Evolutionary conservation across 2,797 vertebrate species (phyloP), one percentile per base, ranked within the genome.

Genomic region (Epinephelus awoara): DNA sequence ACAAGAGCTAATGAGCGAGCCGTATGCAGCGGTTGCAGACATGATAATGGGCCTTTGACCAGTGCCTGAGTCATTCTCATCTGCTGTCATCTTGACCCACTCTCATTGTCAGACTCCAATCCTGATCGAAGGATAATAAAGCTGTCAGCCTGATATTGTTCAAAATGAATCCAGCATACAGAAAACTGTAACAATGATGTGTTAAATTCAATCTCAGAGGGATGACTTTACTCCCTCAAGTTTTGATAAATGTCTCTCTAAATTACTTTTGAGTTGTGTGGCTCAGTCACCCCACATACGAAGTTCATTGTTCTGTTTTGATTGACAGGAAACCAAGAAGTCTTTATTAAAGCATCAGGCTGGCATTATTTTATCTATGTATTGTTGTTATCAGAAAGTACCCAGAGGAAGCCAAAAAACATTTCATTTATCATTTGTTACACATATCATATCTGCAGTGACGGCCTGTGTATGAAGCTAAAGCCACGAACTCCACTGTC

Each of bases 1-100:
- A 84, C 63, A 69, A 75, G 63, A 62, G 49, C 72, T 91, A 92
- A 93, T 90, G 71, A 93, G 67, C 58, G 19, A 74, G 70, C 59
- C 42, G 75, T 67, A 91, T 91, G 89, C 85, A 83, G 71, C 5
- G 18, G 72, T 66, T 56, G 80, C 50, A 63, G 78, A 87, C 69
- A 86, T 80, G 83, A 54, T 88, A 83, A 89, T 85, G 66, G 46
- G 38, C 25, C 42, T 44, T 11, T 78, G 79, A 85, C 50, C 19
- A 2, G 23, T 11, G 52, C 38, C 79, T 80, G 77, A 91, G 65
- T 92, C 88, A 87, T 50, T 81, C 70, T 50, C 82, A 83, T 86
- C 84, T 85, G 77, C 74, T 58, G 75, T 34, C 71, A 83, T 46
- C 21, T 66, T 83, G 67, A 79, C 64, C 86, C 83, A 82, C 44